Base-by-base conservation (phyloP, 2,888 invertebrate genomes). In the Volucella zonaria region DNA sequence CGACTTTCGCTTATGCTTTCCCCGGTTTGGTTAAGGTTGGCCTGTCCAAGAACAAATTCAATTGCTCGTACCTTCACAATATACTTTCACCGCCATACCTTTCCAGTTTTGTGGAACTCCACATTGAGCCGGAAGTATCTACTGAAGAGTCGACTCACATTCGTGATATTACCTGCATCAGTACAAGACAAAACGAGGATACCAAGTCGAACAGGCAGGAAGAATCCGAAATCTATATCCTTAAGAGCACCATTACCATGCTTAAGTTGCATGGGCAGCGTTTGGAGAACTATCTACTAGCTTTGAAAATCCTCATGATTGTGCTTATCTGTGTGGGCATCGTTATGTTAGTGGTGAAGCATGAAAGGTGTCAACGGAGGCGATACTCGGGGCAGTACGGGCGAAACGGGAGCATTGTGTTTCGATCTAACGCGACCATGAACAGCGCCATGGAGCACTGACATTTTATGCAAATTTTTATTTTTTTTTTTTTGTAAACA, bases 31-130 rank as follows among this genome's bases (percentile, higher is more conserved):
- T 88, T 15, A 90, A 89, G 14, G 58, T 92, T 40, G 91, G 91
- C 2, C 87, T 92, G 2, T 91, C 91, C 0, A 87, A 88, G 3
- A 92, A 92, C 80, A 89, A 88, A 8, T 92, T 92, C 86, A 92
- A 91, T 42, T 92, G 92, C 52, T 89, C 91, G 6, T 91, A 92
- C 23, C 87, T 92, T 12, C 91, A 91, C 47, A 88, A 88, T 78
- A 87, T 91, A 18, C 87, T 91, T 2, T 89, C 91, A 6, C 89
- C 90, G 1, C 91, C 91, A 0, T 89, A 88, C 56, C 85, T 91
- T 4, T 81, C 77, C 2, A 88, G 89, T 1, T 87, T 89, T 3
- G 90, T 91, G 0, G 75, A 87, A 38, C 82, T 91, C 15, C 89
- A 91, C 51, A 91, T 91, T 3, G 91, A 91, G 15, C 90, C 89